Percentiles rank a stretch among this genome's conserved stretches.
phyloP scores from a whole-genome alignment of 1,140 invertebrate species.

The Lineus longissimus region DNA sequence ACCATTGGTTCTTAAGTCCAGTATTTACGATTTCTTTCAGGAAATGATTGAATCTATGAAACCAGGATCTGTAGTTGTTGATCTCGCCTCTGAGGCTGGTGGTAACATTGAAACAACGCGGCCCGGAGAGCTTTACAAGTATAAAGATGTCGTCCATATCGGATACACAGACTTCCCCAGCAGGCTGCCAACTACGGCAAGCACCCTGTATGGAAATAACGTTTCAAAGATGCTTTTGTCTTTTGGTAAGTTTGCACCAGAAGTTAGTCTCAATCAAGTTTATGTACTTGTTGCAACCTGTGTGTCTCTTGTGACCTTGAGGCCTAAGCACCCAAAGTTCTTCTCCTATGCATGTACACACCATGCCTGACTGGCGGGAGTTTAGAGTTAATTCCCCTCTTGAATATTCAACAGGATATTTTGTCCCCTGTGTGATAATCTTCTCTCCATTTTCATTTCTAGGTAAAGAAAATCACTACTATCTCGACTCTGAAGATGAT shows the following conservation, averaged over 20 bases:
- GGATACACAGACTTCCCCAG: conserved; percentile 82
- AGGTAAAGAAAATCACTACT: conserved; percentile 69
- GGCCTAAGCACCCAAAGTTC: too few relatives aligned
- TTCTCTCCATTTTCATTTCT: conserved; percentile 6
- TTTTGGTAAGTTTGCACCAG: conserved; percentile 63
- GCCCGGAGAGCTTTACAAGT: conserved; percentile 70
- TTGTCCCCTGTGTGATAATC: too few relatives aligned
- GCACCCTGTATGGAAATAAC: conserved; percentile 84
- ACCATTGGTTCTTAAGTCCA: too few relatives aligned
- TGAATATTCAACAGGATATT: too few relatives aligned
- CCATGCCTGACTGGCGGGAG: too few relatives aligned
- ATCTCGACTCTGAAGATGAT: conserved; percentile 79
- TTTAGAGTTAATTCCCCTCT: too few relatives aligned
- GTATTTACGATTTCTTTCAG: conserved; percentile 50
- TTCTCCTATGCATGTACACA: too few relatives aligned
- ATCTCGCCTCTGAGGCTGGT: conserved; percentile 82
- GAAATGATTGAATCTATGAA: conserved; percentile 81
- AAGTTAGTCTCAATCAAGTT: too few relatives aligned
- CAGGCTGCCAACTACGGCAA: conserved; percentile 79
- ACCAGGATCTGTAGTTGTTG: conserved; percentile 83
- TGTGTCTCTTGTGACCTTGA: too few relatives aligned
- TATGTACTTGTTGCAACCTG: too few relatives aligned
- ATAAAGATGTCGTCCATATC: conserved; percentile 78
- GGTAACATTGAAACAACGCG: conserved; percentile 82
- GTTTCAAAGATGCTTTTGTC: conserved; percentile 83